Base-by-base conservation (phyloP, 1,140 invertebrate species). In the Ceratina australensis region DNA sequence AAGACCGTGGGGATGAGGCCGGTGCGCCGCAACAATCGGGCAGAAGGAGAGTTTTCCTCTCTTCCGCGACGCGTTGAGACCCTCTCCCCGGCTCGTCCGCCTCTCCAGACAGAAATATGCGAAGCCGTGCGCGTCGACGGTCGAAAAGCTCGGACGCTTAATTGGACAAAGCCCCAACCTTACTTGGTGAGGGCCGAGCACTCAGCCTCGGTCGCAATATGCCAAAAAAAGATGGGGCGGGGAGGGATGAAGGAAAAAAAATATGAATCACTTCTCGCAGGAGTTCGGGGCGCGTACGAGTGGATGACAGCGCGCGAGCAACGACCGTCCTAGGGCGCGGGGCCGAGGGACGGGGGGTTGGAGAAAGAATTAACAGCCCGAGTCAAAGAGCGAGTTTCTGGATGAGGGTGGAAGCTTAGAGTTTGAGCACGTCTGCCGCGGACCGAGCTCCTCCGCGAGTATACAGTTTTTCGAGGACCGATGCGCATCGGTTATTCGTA, bases 131-230 rank as follows among this genome's bases (percentile, higher is more conserved):
- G 79, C 84, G 78, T 81, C 81, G 86, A 78, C 81, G 82, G 85
- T 87, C 87, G 86, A 87, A 88, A 90, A 90, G 89, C 90, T 86
- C 74, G 89, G 89, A 89, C 87, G 90, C 88, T 91, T 91, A 92
- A 92, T 91, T 92, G 90, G 89, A 91, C 90, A 91, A 92, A 91
- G 90, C 90, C 87, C 89, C 86, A 81, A 81, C 89, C 83, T 89
- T 89, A 81, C 85, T 90, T 88, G 82, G 83, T 78, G 66, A 84
- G 82, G 86, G 83, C 84, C 86, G 71, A 77, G 84, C 86, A 87
- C 89, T 89, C 85, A 79, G 80, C 80, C 79, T 81, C 84, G 80
- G 83, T 90, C 80, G 87, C 89, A 90, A 90, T 91, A 90, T 89
- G 84, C 85, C 81, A 74, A 71, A 74, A 84, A 28, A 18, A 28